Base-by-base conservation (phyloP, 2,888 invertebrate species). In the Carpatolechia fugitivella region DNA sequence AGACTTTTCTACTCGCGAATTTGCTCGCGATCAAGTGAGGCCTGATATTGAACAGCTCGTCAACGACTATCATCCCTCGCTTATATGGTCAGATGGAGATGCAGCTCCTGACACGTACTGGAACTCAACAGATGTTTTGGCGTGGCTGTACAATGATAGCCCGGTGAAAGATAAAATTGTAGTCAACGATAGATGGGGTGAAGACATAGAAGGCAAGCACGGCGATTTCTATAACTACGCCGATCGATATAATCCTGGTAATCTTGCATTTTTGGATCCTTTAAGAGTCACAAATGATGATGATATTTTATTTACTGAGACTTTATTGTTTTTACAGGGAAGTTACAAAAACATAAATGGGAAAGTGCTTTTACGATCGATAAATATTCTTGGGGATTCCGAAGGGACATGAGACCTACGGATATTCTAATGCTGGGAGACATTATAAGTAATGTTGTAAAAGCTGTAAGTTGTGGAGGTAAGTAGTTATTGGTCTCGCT, bases 1-100 rank as follows among this genome's bases (percentile, higher is more conserved):
- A 35, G 88, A 93, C 38, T 95, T 94, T 66, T 82, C 86, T 4
- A 92, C 93, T 1, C 90, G 92, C 29, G 81, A 91, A 38, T 98
- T 94, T 78, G 94, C 95, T 0, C 79, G 90, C 5, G 85, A 91
- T 2, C 97, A 97, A 80, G 88, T 94, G 13, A 82, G 94, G 61
- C 96, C 96, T 0, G 98, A 98, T 80, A 89, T 98, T 70, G 91
- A 92, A 60, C 97, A 98, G 74, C 72, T 97, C 48, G 91, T 97
- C 24, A 77, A 92, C 56, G 84, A 87, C 56, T 95, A 95, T 68
- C 74, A 91, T 56, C 95, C 95, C 0, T 95, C 97, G 29, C 90
- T 98, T 0, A 79, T 98, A n/a, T 98, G 98, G 98, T 94, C 97
- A 0, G 98, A 98, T 80, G 98, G 98, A 0, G 98, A 98, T 67